Conservation (phyloP, 1,140 invertebrate species). For the Drosophila biarmipes region DNA sequence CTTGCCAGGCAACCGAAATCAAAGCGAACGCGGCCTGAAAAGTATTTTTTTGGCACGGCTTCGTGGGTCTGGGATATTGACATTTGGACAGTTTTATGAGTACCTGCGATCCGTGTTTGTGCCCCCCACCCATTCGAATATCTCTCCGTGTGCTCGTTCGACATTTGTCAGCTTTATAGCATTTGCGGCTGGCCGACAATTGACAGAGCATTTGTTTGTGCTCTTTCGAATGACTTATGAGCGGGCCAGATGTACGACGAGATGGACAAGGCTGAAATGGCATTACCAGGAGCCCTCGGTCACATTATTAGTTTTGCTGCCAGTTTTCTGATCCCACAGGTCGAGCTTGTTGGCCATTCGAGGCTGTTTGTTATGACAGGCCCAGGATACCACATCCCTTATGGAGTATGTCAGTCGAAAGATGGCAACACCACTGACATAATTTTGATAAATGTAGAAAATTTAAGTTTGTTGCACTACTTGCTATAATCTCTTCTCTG, state of each 20-base stretch:
- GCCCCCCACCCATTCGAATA: constrained; percentile 12
- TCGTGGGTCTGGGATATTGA: constrained; percentile 60
- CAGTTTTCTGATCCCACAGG: constrained; percentile 6
- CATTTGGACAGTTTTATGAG: constrained; percentile 81
- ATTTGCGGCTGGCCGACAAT: constrained; percentile 75
- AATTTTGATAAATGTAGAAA: too few relatives aligned
- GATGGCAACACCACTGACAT: neutral
- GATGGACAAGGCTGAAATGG: constrained; percentile 23
- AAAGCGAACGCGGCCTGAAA: constrained; percentile 47
- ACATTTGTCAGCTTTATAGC: constrained; percentile 80
- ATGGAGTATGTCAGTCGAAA: neutral
- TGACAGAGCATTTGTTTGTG: constrained; percentile 72
- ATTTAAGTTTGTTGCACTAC: neutral
- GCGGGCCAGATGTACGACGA: constrained; percentile 2
- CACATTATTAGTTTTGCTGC: constrained; percentile 34
- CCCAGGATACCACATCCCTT: neutral
- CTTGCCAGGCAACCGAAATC: constrained; percentile 43
- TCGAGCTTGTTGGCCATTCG: constrained; percentile 2
- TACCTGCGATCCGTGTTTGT: constrained; percentile 68
- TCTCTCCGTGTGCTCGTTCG: constrained; percentile 52
- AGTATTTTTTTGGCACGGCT: constrained; percentile 35
- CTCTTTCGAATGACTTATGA: constrained; percentile 61
- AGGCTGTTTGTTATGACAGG: constrained; percentile 9
- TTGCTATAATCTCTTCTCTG: neutral
- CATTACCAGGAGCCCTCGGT: constrained; percentile 22